Evolutionary conservation across 2,113 vertebrate species (phyloP).

Genomic region (Onychorhynchus coronatus): DNA sequence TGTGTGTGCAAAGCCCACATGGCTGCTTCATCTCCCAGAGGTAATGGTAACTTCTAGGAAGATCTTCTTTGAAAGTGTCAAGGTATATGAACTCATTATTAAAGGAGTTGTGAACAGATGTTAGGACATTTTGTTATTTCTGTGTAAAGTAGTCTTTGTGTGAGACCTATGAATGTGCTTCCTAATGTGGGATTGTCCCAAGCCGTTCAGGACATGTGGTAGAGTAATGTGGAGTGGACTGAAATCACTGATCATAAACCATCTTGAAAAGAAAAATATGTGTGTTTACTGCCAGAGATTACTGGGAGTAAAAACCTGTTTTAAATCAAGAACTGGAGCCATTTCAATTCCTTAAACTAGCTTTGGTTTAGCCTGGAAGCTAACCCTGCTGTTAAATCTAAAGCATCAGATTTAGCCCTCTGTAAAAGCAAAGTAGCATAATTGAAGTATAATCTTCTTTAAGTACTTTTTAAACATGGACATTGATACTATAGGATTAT

Average conservation of each 20-base stretch:
- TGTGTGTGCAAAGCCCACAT: not conserved
- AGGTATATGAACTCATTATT: not conserved
- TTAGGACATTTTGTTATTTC: conserved; percentile 20
- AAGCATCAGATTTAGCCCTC: conserved; percentile 27
- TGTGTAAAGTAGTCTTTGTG: conserved; percentile 32
- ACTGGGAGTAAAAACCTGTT: conserved; percentile 56
- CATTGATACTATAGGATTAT: not conserved
- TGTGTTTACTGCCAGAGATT: conserved; percentile 65
- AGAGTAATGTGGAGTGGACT: conserved; percentile 31
- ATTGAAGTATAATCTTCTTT: conserved; percentile 16
- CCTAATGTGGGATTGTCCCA: conserved; percentile 41
- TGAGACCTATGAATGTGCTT: not conserved
- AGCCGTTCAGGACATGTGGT: conserved; percentile 50
- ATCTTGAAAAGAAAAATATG: conserved; percentile 61
- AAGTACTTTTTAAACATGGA: conserved; percentile 1
- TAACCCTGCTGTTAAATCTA: conserved; percentile 32
- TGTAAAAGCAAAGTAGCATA: conserved; percentile 30
- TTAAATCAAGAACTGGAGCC: conserved; percentile 59
- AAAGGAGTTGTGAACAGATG: conserved; percentile 13
- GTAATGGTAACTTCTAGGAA: not conserved
- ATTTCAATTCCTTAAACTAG: conserved; percentile 39
- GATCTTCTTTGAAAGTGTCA: not conserved
- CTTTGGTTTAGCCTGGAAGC: conserved; percentile 36
- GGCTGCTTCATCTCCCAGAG: not conserved
- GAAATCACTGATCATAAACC: conserved; percentile 67